Conservation (phyloP, 2,797 vertebrate species). For the Anguilla megastoma region DNA sequence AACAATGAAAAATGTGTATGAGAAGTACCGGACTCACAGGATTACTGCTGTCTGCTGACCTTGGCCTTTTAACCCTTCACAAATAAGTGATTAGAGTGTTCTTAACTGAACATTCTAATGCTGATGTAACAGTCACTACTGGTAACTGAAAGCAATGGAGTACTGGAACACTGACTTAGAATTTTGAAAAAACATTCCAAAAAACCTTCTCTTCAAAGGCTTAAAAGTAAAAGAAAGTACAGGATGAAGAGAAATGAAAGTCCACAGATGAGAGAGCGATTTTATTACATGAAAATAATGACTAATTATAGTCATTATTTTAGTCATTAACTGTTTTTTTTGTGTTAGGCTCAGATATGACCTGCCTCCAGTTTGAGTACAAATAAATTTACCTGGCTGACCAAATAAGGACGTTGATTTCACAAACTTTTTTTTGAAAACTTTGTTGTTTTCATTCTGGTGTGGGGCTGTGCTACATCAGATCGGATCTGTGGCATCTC, state of each 20-base stretch:
- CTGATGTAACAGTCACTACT: too few relatives aligned
- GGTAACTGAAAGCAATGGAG: too few relatives aligned
- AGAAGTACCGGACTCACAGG: not conserved
- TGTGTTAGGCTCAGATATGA: not conserved
- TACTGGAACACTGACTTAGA: too few relatives aligned
- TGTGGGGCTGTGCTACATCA: not conserved
- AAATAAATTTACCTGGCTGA: not conserved
- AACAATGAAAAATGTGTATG: not conserved
- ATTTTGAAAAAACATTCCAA: too few relatives aligned
- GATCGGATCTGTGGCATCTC: not conserved
- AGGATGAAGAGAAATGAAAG: not conserved
- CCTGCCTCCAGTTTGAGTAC: not conserved
- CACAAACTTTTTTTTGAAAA: too few relatives aligned
- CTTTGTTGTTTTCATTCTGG: not conserved
- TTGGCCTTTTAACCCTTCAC: too few relatives aligned
- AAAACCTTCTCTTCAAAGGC: too few relatives aligned
- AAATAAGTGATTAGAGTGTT: not conserved
- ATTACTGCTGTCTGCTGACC: not conserved
- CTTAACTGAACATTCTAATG: too few relatives aligned
- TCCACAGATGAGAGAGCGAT: not conserved
- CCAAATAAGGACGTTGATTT: not conserved
- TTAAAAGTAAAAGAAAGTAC: not conserved
- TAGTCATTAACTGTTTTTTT: too few relatives aligned
- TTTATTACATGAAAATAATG: not conserved
- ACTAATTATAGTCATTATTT: too few relatives aligned